Evolutionary conservation across 2,888 invertebrate species (phyloP).

Genomic region (Rotaria magnacalcarata): DNA sequence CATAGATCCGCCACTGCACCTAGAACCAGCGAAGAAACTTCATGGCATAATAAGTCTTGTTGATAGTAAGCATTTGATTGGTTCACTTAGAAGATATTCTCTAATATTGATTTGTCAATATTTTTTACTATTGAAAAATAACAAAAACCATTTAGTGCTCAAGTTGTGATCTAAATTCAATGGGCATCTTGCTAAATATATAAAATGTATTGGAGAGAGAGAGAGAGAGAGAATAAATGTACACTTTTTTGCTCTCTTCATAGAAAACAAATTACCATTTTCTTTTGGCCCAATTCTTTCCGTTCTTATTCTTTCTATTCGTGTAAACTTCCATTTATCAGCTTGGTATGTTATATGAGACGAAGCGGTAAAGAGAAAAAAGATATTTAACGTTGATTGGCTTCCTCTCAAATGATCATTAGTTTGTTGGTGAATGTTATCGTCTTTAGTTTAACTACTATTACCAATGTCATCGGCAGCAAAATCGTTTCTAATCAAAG

Average conservation of each 20-base stretch:
- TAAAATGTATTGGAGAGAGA: neutral
- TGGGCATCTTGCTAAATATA: neutral
- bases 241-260: neutral
- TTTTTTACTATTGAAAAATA: too few relatives aligned
- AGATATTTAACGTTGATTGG: conserved; percentile 30
- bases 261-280: neutral
- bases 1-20: too few relatives aligned
- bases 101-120: too few relatives aligned
- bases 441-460: neutral
- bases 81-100: too few relatives aligned
- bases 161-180: too few relatives aligned
- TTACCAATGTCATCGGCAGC: conserved; percentile 23
- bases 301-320: neutral
- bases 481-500: conserved; percentile 27
- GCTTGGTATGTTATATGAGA: neutral
- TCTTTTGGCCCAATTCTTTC: neutral
- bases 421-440: conserved; percentile 22
- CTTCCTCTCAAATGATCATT: conserved; percentile 15
- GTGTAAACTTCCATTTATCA: conserved; percentile 1
- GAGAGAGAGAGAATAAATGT: neutral
- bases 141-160: too few relatives aligned
- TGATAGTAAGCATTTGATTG: too few relatives aligned
- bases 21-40: too few relatives aligned
- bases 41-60: too few relatives aligned
- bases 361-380: neutral